A percentile compares a stretch with the other conserved stretches of the same genome.
Conservation (phyloP, 53 echinoderm and acorn worm species). For the Patiria pectinifera region DNA sequence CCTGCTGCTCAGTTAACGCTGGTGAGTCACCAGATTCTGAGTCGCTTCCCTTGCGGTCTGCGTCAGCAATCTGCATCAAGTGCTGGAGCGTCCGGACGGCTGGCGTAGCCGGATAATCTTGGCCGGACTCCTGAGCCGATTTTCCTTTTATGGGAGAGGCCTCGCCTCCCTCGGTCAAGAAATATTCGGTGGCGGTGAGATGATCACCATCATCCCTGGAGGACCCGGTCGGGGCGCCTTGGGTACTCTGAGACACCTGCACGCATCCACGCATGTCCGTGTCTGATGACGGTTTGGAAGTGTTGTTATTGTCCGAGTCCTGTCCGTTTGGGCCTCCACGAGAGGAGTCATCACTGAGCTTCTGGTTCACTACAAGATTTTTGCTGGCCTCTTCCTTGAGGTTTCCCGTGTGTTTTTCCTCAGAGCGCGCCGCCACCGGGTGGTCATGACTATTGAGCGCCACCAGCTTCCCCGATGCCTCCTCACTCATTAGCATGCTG, state of each 20-base stretch:
- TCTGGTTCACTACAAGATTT: neutral
- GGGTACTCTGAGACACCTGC: neutral
- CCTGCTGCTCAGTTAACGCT: neutral
- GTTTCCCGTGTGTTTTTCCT: neutral
- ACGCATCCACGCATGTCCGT: neutral
- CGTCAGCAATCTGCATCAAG: neutral
- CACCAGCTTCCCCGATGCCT: neutral
- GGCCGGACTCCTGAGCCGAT: neutral
- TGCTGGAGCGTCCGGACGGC: neutral
- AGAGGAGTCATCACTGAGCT: neutral
- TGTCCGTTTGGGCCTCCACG: neutral
- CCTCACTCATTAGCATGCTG: neutral
- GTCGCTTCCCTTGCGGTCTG: neutral
- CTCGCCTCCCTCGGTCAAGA: slow-evolving; percentile 8
- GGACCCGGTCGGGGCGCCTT: neutral
- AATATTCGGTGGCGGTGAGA: neutral
- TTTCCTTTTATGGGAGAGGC: neutral
- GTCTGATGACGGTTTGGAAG: neutral
- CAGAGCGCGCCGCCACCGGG: neutral
- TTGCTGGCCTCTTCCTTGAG: no score
- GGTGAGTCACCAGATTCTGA: neutral
- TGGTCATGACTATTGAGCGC: neutral
- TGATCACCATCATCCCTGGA: neutral
- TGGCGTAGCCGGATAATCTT: neutral
- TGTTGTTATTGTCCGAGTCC: neutral